Evolutionary conservation across 2,797 vertebrate species (phyloP), one percentile per base, ranked within the genome.

Genomic region (Microtus obscurus): DNA sequence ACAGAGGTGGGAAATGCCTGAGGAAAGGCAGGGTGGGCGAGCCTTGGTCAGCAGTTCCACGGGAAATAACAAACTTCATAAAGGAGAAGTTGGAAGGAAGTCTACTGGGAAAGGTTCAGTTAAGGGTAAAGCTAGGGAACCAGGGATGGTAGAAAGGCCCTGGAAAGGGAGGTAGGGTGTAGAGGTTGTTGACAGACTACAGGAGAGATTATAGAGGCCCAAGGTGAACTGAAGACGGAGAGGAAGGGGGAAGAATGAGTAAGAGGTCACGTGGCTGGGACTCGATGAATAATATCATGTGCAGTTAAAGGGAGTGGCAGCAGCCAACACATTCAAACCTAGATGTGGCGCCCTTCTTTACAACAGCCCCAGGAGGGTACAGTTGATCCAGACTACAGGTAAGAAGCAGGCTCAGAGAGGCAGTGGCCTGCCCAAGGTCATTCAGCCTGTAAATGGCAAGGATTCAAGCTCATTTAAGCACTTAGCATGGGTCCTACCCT

Each of bases 371-470:
- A 0, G 19, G 16, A 82, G 82, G 81, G 31, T 14, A 63, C 45
- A 25, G 27, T 74, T 91, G 59, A 51, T 80, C 74, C 45, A 69
- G 40, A 78, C 87, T 78, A 40, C 29, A 69, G 63, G 59, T 11
- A 89, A 67, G 29, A 93, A 89, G 67, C 19, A 83, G 81, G 37
- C 65, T 93, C 14, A 69, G 34, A 82, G 74, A 94, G 31, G 85
- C n/a, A 82, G 23, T 71, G 77, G 94, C 78, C 80, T 67, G 29
- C 16, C 51, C 56, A 63, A 65, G 69, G 5, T 91, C 80, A 97
- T 37, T 85, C 34, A 76, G 61, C 9, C 51, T 85, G 77, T 76
- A 74, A 86, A 81, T 45, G 56, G 69, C 78, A 86, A 94, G 16
- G 53, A 59, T n/a, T 69, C 61, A 87, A 85, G 71, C 51, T 11